Evolutionary conservation across 2,888 invertebrate species (phyloP), one percentile per base, ranked within the genome.

Genomic region (Isotomurus palustris): DNA sequence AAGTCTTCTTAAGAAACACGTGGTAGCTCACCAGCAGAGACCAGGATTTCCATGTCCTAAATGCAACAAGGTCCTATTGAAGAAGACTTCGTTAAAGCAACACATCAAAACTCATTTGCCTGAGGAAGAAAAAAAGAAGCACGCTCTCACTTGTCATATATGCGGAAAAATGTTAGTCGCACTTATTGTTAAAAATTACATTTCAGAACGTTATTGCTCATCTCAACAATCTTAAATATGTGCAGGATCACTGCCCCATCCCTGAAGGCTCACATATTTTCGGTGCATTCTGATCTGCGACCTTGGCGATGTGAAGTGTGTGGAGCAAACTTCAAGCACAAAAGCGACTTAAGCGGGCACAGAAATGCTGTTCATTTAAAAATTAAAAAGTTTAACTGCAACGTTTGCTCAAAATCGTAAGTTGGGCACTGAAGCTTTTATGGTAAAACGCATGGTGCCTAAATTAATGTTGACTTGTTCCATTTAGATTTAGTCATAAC

Each of bases 261-360:
- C 17, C 29, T 57, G 17, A 57, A 57, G 35, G 57, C 57, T 0
- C 57, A 57, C 28, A 57, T 52, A 29, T 57, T 52, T 51, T 57
- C 57, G 3, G 57, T 57, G 17, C 57, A 57, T 28, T 57, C 57
- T 1, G 47, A 52, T 25, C 52, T 52, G 22, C 35, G 57, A 12
- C 57, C 57, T 19, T 57, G 57, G 57, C 52, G 45, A 32, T 57
- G 57, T 47, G 57, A 57, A 21, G 21, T 57, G 1, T 57, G 57
- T 24, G 51, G 51, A 17, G 38, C 57, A 2, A 36, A 36, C 19
- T 57, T 57, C 44, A 57, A 57, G 27, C 57, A 57, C 40, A 57
- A 57, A 40, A 57, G 57, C 47, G 57, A 57, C 38, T 27, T 57
- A 2, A 57, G 40, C 19, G 51, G 57, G 21, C 57, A 57, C 47